Evolutionary conservation across 2,113 vertebrate species (phyloP).

Genomic region (Brachionichthys hirsutus): DNA sequence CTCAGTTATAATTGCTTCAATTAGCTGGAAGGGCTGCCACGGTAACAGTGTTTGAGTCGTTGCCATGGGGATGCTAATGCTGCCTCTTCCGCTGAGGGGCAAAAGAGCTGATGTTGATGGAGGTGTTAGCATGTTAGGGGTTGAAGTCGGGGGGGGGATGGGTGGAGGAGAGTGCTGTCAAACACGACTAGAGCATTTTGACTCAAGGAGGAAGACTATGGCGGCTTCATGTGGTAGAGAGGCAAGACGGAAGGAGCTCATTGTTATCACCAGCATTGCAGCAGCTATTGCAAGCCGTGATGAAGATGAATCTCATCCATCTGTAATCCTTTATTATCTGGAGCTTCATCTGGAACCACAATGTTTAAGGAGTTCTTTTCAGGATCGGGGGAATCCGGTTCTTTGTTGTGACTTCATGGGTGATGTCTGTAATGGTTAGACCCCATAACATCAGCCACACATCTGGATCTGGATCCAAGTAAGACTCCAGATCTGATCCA

Average conservation of each 20-base stretch:
- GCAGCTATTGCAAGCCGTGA: too few relatives aligned
- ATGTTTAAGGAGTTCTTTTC: too few relatives aligned
- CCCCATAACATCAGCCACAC: too few relatives aligned
- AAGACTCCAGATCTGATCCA: too few relatives aligned
- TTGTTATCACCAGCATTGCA: too few relatives aligned
- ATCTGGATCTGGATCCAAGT: too few relatives aligned
- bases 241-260: constrained; percentile 1
- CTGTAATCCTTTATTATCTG: too few relatives aligned
- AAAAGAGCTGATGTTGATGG: constrained; percentile 14
- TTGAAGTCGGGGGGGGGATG: constrained; percentile 5
- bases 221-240: constrained; percentile 4
- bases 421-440: too few relatives aligned
- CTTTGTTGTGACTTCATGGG: too few relatives aligned
- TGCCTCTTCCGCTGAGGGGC: constrained; percentile 9
- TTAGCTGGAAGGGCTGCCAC: constrained; percentile 68
- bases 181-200: background rate
- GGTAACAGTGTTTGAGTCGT: constrained; percentile 62
- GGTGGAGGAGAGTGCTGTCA: background rate
- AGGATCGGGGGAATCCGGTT: too few relatives aligned
- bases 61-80: constrained; percentile 45
- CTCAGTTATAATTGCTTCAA: constrained; percentile 71
- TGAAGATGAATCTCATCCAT: too few relatives aligned
- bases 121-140: constrained; percentile 7
- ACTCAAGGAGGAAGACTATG: background rate
- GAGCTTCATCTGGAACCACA: too few relatives aligned